phyloP scores from a whole-genome alignment of 2,113 vertebrate genomes.

The Oryzias curvinotus region DNA sequence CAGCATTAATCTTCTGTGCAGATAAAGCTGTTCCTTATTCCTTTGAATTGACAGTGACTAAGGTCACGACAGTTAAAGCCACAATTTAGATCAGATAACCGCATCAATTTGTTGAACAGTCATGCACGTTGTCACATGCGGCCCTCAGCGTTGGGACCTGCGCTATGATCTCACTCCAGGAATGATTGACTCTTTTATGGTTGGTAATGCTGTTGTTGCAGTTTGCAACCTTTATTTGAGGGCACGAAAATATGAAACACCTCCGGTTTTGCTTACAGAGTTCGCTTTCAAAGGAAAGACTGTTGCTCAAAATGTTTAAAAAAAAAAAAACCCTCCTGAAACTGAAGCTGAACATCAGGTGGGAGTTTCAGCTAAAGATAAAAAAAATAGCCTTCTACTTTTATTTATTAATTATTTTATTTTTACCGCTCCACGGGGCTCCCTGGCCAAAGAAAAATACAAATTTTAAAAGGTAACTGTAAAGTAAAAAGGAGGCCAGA shows the following conservation, averaged over 20 bases:
- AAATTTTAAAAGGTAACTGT: too few species aligned
- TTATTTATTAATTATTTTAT: too few species aligned
- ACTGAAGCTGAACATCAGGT: too few species aligned
- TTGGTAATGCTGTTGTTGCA: conserved; percentile 5
- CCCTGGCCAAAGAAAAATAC: too few species aligned
- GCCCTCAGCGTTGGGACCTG: neutral
- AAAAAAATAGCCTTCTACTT: too few species aligned
- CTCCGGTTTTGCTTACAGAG: neutral
- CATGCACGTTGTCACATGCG: conserved; percentile 27
- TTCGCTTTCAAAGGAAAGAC: neutral
- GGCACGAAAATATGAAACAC: too few species aligned
- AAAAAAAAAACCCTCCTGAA: too few species aligned
- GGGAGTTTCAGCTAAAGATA: too few species aligned
- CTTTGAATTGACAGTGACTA: conserved; percentile 19
- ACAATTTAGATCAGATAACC: conserved; percentile 58
- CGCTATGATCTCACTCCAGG: conserved; percentile 16
- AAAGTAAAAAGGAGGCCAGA: too few species aligned
- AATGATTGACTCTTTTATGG: conserved; percentile 32
- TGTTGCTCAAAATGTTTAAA: too few species aligned
- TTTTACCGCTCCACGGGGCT: too few species aligned
- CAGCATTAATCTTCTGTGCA: conserved; percentile 45
- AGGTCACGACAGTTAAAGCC: conserved; percentile 50
- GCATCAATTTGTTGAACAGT: conserved; percentile 41
- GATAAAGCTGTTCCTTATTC: conserved; percentile 52
- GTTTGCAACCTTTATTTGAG: neutral